These are phyloP conservation scores for Pteruthius melanotis DNA, from an alignment of 2,113 vertebrate genomes.

Conservation along the genomic window DNA sequence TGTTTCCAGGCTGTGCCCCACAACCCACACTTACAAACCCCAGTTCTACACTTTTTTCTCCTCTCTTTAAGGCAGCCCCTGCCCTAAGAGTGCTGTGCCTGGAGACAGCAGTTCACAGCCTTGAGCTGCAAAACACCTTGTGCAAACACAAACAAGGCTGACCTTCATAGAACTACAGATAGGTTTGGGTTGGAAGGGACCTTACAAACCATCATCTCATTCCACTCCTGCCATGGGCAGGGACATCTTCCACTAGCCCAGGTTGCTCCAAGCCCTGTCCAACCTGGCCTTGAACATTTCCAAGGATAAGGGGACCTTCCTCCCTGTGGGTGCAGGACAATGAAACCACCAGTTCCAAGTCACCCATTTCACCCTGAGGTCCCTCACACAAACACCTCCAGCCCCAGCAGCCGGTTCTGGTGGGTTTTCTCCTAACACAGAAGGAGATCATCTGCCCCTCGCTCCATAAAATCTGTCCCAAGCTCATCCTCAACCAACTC, in stretches of 20 bases:
- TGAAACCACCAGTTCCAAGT: background rate
- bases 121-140: background rate
- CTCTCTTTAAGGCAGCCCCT: background rate
- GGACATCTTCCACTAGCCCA: background rate
- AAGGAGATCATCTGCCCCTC: background rate
- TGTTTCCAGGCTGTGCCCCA: background rate
- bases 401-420: background rate
- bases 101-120: background rate
- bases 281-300: background rate
- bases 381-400: background rate
- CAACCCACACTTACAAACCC: background rate
- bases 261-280: background rate
- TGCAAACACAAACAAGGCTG: background rate
- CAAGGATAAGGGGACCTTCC: background rate
- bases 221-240: background rate
- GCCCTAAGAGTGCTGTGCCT: background rate
- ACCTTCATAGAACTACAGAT: background rate
- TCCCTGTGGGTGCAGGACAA: background rate
- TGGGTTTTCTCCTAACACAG: rapidly evolving
- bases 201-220: background rate
- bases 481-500: background rate
- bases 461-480: background rate
- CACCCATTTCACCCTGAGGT: background rate
- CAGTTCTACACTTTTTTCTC: background rate
- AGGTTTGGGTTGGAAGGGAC: background rate